A percentile compares a stretch with the other conserved stretches of the same genome.
These are phyloP conservation scores for Apocrypta bakeri DNA, from an alignment of 1,140 invertebrate genomes.

Conservation along the genomic window DNA sequence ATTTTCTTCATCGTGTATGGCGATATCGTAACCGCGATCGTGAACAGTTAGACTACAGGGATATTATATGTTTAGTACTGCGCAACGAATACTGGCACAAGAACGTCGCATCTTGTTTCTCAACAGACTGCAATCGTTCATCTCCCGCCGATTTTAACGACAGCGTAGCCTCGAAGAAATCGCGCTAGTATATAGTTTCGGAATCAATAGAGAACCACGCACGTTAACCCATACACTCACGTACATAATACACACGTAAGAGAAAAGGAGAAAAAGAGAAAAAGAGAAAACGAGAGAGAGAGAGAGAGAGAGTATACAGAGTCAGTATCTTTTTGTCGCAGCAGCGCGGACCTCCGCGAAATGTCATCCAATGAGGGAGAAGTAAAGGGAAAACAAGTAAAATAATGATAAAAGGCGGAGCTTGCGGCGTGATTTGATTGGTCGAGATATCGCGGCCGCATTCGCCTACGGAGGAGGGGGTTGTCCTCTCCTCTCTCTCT, in stretches of 20 bases:
- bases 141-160: constrained; percentile 41
- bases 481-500: constrained; percentile 64
- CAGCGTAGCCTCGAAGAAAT: background rate
- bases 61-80: too few relatives aligned
- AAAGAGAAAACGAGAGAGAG: constrained; percentile 38
- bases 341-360: constrained; percentile 58
- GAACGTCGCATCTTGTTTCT: too few relatives aligned
- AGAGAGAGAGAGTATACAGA: constrained; percentile 57
- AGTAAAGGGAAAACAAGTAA: constrained; percentile 75
- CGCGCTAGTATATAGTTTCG: constrained; percentile 15
- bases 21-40: too few relatives aligned
- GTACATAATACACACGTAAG: constrained; percentile 50
- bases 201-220: constrained; percentile 22
- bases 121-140: constrained; percentile 10
- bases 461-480: constrained; percentile 69
- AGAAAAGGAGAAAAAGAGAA: constrained; percentile 31
- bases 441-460: constrained; percentile 74
- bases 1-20: background rate
- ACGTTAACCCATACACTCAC: background rate
- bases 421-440: constrained; percentile 73
- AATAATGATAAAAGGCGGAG: constrained; percentile 76
- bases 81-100: background rate
- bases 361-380: constrained; percentile 75
- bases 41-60: too few relatives aligned
- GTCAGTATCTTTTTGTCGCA: constrained; percentile 52